Evolutionary conservation across 2,113 vertebrate species (phyloP), one percentile per base, ranked within the genome.

Genomic region (Paradoxurus hermaphroditus): DNA sequence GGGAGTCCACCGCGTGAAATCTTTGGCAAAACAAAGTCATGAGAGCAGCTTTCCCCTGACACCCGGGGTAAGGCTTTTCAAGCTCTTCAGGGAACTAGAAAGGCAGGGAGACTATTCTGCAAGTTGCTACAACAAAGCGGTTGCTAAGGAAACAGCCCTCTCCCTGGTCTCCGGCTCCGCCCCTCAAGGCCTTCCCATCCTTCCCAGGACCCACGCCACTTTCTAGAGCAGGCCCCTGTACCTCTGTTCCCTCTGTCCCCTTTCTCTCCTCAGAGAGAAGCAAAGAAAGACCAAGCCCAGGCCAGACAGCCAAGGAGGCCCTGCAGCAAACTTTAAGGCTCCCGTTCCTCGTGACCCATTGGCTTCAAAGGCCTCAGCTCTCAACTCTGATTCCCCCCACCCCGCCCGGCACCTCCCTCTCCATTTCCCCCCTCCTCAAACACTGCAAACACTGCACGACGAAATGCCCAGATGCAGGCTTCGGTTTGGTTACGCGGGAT

Each of bases 11-110:
- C 77, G 97, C 49, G 96, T 97, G 89, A 98, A 97, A 97, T 97
- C 96, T 89, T 85, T 67, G 77, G 83, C 86, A 94, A 96, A 97
- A 77, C 56, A 95, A 98, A 97, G 95, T 97, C 95, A 63, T 95
- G 72, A 88, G 56, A n/a, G 12, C 95, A 95, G 84, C 82, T 98
- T 97, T 94, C 89, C 97, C 65, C 41, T 0, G 96, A 78, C 89
- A 53, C 85, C 51, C 84, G 73, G 85, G 75, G 63, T 36, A 91
- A 81, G 72, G 91, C 10, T 95, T 93, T 78, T 53, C 82, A 78
- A 46, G 18, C 21, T 70, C 97, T 92, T 53, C 51, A 34, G 41
- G 46, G 97, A 72, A 95, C 94, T 77, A 18, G 9, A 87, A 96
- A n/a, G 94, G 62, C 95, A 86, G 53, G 67, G 46, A 82, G 62